Conservation (phyloP, 2,113 vertebrate genomes). For the Circaetus cinerascens region DNA sequence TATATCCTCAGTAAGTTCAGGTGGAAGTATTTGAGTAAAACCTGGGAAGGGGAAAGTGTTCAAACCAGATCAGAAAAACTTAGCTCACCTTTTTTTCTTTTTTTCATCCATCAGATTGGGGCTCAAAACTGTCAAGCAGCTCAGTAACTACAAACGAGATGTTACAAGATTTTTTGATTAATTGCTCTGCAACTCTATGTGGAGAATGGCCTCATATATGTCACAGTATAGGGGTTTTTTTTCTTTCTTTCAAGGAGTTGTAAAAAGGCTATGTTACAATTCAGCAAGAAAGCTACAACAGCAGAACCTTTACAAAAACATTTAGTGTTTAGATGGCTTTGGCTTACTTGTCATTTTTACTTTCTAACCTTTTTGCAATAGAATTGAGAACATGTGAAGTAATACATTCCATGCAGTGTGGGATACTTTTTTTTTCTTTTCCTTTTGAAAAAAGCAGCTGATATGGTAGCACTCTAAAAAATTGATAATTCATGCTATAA, state of each 20-base stretch:
- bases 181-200: background rate
- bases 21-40: background rate
- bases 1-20: background rate
- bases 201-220: background rate
- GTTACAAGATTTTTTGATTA: background rate
- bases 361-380: background rate
- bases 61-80: background rate
- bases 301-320: background rate
- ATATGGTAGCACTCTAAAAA: constrained; percentile 26
- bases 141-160: background rate
- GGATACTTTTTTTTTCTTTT: background rate
- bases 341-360: background rate
- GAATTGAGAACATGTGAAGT: background rate
- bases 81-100: background rate
- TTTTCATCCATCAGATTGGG: background rate
- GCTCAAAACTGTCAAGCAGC: background rate
- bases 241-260: background rate
- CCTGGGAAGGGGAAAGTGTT: background rate
- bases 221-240: background rate
- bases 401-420: background rate
- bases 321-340: background rate
- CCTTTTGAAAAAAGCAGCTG: background rate
- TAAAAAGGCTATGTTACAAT: background rate
- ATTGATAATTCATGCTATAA: constrained; percentile 45
- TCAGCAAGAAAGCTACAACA: background rate